Base-by-base conservation (phyloP, 1,140 invertebrate genomes). In the Dendroctonus ponderosae region DNA sequence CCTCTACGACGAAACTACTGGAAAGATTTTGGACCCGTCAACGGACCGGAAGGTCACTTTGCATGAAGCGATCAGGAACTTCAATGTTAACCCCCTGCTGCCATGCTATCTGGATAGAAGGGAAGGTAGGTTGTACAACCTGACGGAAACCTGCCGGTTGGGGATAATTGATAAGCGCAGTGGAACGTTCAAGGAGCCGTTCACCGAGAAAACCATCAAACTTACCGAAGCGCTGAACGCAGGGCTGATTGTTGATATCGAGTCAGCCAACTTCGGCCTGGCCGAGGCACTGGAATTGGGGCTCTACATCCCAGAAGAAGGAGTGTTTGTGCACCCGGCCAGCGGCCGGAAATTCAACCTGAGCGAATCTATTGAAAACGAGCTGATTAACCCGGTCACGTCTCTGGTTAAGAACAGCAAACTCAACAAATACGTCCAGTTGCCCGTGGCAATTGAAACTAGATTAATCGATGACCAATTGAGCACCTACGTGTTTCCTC, bases 261-360 rank as follows among this genome's bases (percentile, higher is more conserved):
- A 94, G 81, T 89, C 85, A 60, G 86, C 88, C 26, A 86, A 87
- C 56, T 92, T 93, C 74, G 87, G 87, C 42, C 78, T 98, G 3
- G 90, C 94, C 70, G 92, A 97, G 76, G 85, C 89, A 8, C 78
- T 97, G 42, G 81, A 86, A 50, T 91, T 93, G 86, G 89, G 91
- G 64, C 84, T 96, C 69, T 94, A 92, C 76, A 86, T 93, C 70
- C 76, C 83, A 3, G 79, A 85, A 37, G 86, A 87, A 51, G 85
- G 88, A 11, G 83, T 86, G 68, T 91, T 97, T 74, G 81, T 91
- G 7, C 91, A 97, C 79, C 94, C 95, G 2, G 85, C 87, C 0
- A 91, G 85, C 12, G 90, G 91, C 41, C 85, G 88, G 70, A 86
- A 85, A 75, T 81, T 93, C 4, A 89, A 88, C n/a, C 77, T 98